phyloP scores from a whole-genome alignment of 2,113 vertebrate genomes.

The Phylloscopus trochiloides region DNA sequence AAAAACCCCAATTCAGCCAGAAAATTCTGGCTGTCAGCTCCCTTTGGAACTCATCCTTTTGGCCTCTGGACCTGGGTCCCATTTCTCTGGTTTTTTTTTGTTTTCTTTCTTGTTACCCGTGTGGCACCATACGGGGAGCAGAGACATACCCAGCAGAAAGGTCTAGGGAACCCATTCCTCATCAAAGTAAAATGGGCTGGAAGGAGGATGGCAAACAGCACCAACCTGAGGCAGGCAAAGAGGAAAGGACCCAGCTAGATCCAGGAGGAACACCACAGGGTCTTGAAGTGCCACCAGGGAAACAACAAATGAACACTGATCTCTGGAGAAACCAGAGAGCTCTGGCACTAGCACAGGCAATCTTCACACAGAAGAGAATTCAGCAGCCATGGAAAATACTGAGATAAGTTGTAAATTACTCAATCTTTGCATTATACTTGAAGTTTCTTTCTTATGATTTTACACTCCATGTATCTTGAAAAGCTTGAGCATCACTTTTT shows the following conservation, averaged over 20 bases:
- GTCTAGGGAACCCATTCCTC: background rate
- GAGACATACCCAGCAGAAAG: background rate
- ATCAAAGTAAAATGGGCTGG: background rate
- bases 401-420: background rate
- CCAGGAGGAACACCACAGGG: background rate
- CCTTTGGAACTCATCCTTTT: background rate
- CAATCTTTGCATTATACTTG: background rate
- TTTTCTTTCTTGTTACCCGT: background rate
- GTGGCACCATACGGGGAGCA: background rate
- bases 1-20: background rate
- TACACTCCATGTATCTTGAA: background rate
- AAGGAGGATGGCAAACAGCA: background rate
- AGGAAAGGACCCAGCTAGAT: background rate
- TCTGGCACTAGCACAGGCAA: background rate
- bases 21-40: background rate
- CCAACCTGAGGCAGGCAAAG: background rate
- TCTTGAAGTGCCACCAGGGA: background rate
- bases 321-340: background rate
- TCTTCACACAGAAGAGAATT: background rate
- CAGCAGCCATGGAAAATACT: background rate
- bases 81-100: background rate
- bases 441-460: background rate
- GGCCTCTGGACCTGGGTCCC: background rate
- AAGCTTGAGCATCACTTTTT: rapidly evolving
- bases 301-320: background rate